Conservation (phyloP, 92 coral and sea anemone genomes). For the Siderastrea radians region DNA sequence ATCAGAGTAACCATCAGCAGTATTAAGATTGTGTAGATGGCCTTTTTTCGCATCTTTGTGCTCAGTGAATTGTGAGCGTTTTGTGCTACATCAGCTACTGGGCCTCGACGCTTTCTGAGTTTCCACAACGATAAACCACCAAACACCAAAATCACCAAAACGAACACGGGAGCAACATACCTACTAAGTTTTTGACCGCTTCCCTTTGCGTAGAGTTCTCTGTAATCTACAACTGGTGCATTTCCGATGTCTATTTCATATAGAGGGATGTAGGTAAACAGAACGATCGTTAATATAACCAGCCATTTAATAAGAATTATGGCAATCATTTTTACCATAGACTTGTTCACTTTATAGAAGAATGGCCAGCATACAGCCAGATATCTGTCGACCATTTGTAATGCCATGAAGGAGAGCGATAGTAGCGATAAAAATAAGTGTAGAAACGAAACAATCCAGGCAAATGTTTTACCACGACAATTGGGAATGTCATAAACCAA, state of each 20-base stretch:
- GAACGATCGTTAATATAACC: too few species aligned
- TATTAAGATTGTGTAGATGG: not conserved
- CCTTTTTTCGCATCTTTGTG: not conserved
- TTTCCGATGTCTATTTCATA: not conserved
- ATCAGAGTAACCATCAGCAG: not conserved
- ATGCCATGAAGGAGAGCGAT: not conserved
- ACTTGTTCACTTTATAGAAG: not conserved
- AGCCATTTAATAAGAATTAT: too few species aligned
- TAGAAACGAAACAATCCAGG: not conserved
- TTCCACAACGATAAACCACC: not conserved
- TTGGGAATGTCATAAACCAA: not conserved
- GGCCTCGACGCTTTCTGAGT: not conserved
- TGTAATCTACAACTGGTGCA: not conserved
- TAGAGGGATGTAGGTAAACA: too few species aligned
- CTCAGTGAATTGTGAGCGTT: not conserved
- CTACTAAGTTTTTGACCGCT: not conserved
- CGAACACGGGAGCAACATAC: not conserved
- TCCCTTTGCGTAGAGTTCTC: not conserved
- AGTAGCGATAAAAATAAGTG: not conserved
- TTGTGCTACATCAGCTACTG: not conserved
- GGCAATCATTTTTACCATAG: not conserved
- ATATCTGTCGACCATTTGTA: too few species aligned
- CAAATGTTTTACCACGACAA: not conserved
- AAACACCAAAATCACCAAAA: not conserved
- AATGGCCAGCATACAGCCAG: too few species aligned